phyloP scores from a whole-genome alignment of 2,888 invertebrate genomes.

The Tholera decimalis region DNA sequence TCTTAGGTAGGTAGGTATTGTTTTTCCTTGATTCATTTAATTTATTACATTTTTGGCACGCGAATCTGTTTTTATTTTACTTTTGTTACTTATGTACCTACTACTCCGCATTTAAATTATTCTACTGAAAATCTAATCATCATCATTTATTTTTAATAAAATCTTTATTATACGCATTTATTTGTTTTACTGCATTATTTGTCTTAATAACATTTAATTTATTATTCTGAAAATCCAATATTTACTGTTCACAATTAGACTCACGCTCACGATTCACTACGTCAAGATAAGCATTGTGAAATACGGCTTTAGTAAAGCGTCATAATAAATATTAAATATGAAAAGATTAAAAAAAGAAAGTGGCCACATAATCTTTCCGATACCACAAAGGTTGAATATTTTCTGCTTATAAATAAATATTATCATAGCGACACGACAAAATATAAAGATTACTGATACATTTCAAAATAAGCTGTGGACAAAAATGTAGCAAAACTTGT shows the following conservation, averaged over 20 bases:
- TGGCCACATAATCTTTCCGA: conserved; percentile 24
- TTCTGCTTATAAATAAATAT: conserved; percentile 37
- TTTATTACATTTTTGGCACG: too few species aligned
- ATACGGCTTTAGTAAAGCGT: conserved; percentile 33
- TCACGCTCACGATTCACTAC: conserved; percentile 1
- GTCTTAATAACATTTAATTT: conserved; percentile 1
- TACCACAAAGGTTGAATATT: conserved; percentile 26
- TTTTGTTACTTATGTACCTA: too few species aligned
- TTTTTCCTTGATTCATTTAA: conserved; percentile 7
- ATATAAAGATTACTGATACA: conserved; percentile 13
- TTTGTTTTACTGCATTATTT: background rate
- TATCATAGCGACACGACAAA: conserved; percentile 21
- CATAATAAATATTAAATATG: conserved; percentile 23
- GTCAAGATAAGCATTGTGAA: conserved; percentile 26
- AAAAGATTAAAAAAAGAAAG: conserved; percentile 44
- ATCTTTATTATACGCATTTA: background rate
- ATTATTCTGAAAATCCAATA: conserved; percentile 8
- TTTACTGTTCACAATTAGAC: background rate
- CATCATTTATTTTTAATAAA: too few species aligned
- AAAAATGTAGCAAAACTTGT: conserved; percentile 8
- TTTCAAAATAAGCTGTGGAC: conserved; percentile 12
- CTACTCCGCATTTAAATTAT: too few species aligned
- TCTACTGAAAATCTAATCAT: too few species aligned
- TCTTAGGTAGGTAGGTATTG: too few species aligned
- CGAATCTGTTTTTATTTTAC: too few species aligned